Evolutionary conservation across 53 echinoderm and acorn worm genomes (phyloP).

Genomic region (Mesocentrotus franciscanus): DNA sequence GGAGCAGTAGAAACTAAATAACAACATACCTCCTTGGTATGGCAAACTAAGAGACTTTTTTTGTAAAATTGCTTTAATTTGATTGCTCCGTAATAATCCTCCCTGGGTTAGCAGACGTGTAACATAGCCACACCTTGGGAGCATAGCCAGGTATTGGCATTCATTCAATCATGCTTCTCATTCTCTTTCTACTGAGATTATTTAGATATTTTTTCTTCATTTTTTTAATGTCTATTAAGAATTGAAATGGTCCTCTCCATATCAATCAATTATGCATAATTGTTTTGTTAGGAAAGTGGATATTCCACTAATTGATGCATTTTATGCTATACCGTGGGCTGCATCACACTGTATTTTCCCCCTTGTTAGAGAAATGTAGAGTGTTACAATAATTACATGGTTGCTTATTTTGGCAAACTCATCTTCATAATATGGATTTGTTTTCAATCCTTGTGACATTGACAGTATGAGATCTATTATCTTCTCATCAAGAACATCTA

Average conservation of each 20-base stretch:
- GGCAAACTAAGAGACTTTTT: neutral
- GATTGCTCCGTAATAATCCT: neutral
- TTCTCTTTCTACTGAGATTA: neutral
- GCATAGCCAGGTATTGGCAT: conserved; percentile 1
- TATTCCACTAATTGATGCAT: neutral
- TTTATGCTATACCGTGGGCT: neutral
- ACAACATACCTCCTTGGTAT: neutral
- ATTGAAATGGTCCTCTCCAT: neutral
- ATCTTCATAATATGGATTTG: neutral
- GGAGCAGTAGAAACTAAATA: conserved; percentile 51
- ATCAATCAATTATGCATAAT: too few species aligned
- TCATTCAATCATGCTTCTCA: conserved; percentile 7
- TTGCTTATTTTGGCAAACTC: neutral
- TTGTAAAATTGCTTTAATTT: neutral
- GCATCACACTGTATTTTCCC: too few species aligned
- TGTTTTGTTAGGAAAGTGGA: neutral
- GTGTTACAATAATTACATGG: neutral
- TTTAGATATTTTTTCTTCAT: neutral
- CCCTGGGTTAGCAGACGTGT: neutral
- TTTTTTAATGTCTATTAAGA: neutral
- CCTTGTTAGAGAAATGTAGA: neutral
- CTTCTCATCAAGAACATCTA: neutral
- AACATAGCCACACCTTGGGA: conserved; percentile 9
- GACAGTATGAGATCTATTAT: neutral
- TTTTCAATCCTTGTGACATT: neutral